Evolutionary conservation across 2,888 invertebrate species (phyloP), one percentile per base, ranked within the genome.

Genomic region (Tiphia femorata): DNA sequence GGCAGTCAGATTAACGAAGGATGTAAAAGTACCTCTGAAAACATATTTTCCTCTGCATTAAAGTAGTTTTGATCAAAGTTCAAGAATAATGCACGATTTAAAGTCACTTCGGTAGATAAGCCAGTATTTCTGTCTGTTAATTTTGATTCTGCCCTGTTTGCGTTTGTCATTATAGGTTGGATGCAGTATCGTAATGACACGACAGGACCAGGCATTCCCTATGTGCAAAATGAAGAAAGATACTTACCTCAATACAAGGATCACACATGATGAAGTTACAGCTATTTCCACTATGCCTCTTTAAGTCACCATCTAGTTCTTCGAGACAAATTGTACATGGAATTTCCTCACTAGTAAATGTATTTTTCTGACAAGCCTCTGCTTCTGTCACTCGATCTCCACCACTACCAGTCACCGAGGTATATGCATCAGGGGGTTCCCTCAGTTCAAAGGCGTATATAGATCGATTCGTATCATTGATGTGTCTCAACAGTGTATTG

Each of bases 291-390:
- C 82, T 82, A 73, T 89, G 89, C 20, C 85, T 85, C 66, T 86
- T 85, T 48, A 89, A 79, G 53, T 87, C 86, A 19, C 82, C 81
- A 17, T 86, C 84, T 72, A 86, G 82, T 56, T 89, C 89, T 64
- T 89, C 89, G 40, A 89, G 80, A 66, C 89, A 90, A 62, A 89
- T 89, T 37, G 85, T 86, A 77, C 89, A 89, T 2, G 72, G 69
- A 14, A 76, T 73, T 56, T 81, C 81, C 25, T 81, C 82, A 20
- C 76, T 72, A n/a, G 71, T 65, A 33, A 61, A 58, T 1, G 72
- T 67, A 20, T 73, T 71, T 42, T 67, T 73, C 29, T 73, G 76
- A 57, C 73, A 75, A 16, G 64, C 54, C 23, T 80, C 77, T 12
- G 65, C 50, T 6, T 74, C 72, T 25, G 67, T 35, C 10, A 75